phyloP scores from a whole-genome alignment of 2,797 vertebrate species.

The Aldrovandia affinis region DNA sequence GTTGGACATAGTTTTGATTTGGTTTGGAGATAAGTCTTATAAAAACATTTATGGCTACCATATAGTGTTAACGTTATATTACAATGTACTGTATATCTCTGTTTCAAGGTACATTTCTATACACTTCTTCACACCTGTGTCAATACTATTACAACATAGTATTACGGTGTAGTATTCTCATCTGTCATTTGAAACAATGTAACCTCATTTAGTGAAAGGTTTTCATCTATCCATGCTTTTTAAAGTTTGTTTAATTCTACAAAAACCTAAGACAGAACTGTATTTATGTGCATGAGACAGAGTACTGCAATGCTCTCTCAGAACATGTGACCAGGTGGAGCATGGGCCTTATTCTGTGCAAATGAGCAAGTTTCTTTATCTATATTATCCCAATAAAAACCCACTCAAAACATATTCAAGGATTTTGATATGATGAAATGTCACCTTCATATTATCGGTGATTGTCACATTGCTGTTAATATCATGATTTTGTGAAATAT shows the following conservation, averaged over 20 bases:
- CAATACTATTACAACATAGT: constrained; percentile 28
- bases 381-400: constrained; percentile 14
- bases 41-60: constrained; percentile 25
- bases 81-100: constrained; percentile 31
- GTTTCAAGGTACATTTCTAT: constrained; percentile 32
- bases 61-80: constrained; percentile 36
- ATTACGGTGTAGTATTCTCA: constrained; percentile 20
- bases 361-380: background rate
- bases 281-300: constrained; percentile 22
- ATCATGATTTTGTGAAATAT: constrained; percentile 1
- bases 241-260: background rate
- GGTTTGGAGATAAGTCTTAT: constrained; percentile 49
- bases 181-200: constrained; percentile 20
- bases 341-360: constrained; percentile 21
- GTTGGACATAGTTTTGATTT: constrained; percentile 53
- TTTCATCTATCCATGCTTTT: constrained; percentile 1
- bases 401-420: background rate
- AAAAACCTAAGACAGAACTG: background rate
- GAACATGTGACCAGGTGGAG: background rate
- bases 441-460: background rate
- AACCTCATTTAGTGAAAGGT: constrained; percentile 4
- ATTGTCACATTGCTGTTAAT: constrained; percentile 8
- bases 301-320: constrained; percentile 10
- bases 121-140: constrained; percentile 23
- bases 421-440: background rate